Percentiles rank a stretch among this genome's conserved stretches.
Evolutionary conservation across 2,797 vertebrate species (phyloP).

Genomic region (Amblyopsis hoosieri): DNA sequence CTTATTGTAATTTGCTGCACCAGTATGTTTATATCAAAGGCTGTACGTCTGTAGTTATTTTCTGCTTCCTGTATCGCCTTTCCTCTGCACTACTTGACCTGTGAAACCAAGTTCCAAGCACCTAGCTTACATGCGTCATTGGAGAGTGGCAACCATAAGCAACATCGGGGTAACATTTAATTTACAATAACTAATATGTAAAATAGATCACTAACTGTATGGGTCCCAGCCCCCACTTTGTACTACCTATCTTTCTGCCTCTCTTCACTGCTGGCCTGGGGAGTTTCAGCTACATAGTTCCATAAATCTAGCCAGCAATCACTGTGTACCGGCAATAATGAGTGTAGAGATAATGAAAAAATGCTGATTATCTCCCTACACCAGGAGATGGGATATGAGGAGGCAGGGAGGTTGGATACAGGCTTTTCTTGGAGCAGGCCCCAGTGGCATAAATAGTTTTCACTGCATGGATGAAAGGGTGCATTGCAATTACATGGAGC

Average conservation of each 20-base stretch:
- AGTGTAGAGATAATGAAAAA: slow-evolving; percentile 63
- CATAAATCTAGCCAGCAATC: slow-evolving; percentile 72
- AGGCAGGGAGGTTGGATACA: slow-evolving; percentile 22
- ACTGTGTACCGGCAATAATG: slow-evolving; percentile 62
- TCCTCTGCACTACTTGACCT: too few species aligned
- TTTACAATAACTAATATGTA: too few species aligned
- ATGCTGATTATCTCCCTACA: slow-evolving; percentile 63
- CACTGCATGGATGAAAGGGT: slow-evolving; percentile 27
- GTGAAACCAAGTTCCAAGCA: too few species aligned
- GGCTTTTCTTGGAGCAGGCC: slow-evolving; percentile 33
- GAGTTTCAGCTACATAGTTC: slow-evolving; percentile 50
- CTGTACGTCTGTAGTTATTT: background rate
- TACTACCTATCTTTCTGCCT: slow-evolving; percentile 4
- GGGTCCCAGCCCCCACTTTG: too few species aligned
- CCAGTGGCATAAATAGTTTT: slow-evolving; percentile 42
- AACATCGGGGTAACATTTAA: too few species aligned
- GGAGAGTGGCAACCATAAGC: too few species aligned
- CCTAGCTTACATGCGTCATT: too few species aligned
- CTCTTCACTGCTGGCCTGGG: slow-evolving; percentile 8
- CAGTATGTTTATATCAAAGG: too few species aligned
- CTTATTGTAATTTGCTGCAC: too few species aligned
- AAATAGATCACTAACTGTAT: too few species aligned
- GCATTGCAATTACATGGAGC: background rate
- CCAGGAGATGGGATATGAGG: slow-evolving; percentile 36
- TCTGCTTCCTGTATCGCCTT: background rate